A percentile compares a stretch with the other conserved stretches of the same genome.
phyloP scores from a whole-genome alignment of 2,113 vertebrate species.

The Steatornis caripensis region DNA sequence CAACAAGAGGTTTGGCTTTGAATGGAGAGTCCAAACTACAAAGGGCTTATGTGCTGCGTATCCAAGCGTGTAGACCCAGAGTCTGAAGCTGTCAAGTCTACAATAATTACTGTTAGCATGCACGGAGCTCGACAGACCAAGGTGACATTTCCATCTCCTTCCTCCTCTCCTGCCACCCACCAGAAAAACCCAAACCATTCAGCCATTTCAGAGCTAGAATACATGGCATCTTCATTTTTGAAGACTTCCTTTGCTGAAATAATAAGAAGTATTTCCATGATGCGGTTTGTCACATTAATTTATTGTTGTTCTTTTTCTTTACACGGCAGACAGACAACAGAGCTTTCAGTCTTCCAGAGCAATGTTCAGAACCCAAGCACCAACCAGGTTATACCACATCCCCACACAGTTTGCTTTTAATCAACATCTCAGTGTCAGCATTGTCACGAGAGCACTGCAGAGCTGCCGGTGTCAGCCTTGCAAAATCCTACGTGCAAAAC shows the following conservation, averaged over 20 bases:
- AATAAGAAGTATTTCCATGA: not conserved
- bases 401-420: not conserved
- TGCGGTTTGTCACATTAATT: not conserved
- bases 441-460: not conserved
- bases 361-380: not conserved
- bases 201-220: not conserved
- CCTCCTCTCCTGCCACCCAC: not conserved
- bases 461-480: not conserved
- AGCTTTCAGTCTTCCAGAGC: conserved; percentile 1
- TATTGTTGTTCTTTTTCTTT: conserved; percentile 62
- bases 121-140: not conserved
- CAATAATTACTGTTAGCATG: not conserved
- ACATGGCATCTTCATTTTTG: not conserved
- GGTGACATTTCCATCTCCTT: not conserved
- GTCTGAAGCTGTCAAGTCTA: not conserved
- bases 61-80: rapidly evolving
- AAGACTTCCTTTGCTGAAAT: not conserved
- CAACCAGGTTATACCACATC: not conserved
- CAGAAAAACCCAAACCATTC: not conserved
- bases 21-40: not conserved
- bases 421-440: not conserved
- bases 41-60: not conserved
- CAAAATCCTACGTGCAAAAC: conserved; percentile 27
- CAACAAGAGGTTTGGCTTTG: not conserved
- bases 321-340: conserved; percentile 39